These are phyloP conservation scores for Petrocephalus microphthalmus DNA, from an alignment of 2,113 vertebrate species.

Conservation along the genomic window DNA sequence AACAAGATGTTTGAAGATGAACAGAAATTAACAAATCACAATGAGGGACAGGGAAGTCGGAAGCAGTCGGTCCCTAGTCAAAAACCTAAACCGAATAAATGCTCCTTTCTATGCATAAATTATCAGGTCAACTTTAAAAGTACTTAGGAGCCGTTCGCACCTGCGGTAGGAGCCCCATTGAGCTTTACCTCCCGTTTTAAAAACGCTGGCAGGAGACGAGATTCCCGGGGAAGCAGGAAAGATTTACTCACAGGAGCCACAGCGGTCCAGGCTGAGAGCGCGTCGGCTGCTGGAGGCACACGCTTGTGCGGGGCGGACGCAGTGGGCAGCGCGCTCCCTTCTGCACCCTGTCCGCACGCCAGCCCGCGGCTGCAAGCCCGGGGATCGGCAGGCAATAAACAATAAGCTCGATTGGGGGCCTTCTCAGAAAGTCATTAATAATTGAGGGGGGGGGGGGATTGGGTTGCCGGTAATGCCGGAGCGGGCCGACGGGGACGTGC, in stretches of 20 bases:
- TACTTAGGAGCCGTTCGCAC: background rate
- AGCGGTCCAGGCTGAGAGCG: background rate
- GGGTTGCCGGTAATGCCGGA: constrained; percentile 57
- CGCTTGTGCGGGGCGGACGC: constrained; percentile 25
- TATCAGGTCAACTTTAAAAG: background rate
- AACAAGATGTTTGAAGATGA: background rate
- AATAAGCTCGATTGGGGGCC: constrained; percentile 56
- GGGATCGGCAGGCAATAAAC: constrained; percentile 50
- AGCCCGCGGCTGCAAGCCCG: constrained; percentile 36
- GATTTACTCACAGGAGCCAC: constrained; percentile 16
- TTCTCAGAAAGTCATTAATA: constrained; percentile 55
- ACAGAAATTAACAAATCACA: background rate
- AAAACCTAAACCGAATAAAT: background rate
- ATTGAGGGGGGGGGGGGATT: constrained; percentile 57
- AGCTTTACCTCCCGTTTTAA: background rate
- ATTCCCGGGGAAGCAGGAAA: background rate
- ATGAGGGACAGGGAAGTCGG: background rate
- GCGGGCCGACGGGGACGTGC: constrained; percentile 42
- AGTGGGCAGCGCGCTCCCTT: constrained; percentile 37
- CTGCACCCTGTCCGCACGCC: constrained; percentile 42
- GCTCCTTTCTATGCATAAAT: background rate
- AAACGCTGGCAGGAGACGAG: background rate
- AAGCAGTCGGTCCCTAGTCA: background rate
- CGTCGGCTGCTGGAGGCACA: background rate
- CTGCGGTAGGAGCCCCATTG: background rate